These are phyloP conservation scores for Dermolepida albohirtum DNA, from an alignment of 2,888 invertebrate genomes.

Conservation along the genomic window DNA sequence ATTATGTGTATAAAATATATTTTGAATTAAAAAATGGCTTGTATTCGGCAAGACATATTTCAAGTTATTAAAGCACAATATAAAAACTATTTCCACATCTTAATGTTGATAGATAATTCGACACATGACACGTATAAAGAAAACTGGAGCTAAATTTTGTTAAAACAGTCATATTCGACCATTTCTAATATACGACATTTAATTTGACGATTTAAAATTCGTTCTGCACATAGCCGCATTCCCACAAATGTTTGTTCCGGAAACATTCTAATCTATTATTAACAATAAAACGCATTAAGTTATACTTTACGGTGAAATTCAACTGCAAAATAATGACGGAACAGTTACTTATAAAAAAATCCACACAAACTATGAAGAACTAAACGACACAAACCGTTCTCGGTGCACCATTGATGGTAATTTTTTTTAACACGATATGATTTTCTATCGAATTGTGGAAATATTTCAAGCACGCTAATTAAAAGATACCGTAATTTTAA, in stretches of 20 bases:
- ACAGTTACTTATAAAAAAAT: constrained; percentile 30
- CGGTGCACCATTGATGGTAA: too few species aligned
- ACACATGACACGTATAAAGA: constrained; percentile 20
- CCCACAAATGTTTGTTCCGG: constrained; percentile 40
- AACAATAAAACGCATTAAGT: constrained; percentile 31
- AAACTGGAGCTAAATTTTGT: constrained; percentile 10
- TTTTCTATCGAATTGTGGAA: too few species aligned
- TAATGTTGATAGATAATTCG: constrained; percentile 12
- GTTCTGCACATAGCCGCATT: constrained; percentile 41
- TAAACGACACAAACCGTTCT: too few species aligned
- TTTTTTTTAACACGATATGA: too few species aligned
- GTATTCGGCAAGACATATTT: too few species aligned
- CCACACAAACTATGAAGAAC: too few species aligned
- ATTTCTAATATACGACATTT: constrained; percentile 19
- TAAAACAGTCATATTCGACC: constrained; percentile 19
- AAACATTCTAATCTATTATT: constrained; percentile 35
- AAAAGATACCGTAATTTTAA: too few species aligned
- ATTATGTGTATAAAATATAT: too few species aligned
- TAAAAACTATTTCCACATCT: too few species aligned
- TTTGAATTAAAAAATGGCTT: too few species aligned
- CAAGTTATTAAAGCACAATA: too few species aligned
- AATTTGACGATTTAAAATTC: constrained; percentile 38
- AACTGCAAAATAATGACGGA: constrained; percentile 32
- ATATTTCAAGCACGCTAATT: too few species aligned
- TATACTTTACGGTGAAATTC: constrained; percentile 32